Evolutionary conservation across 2,888 invertebrate genomes (phyloP).

Genomic region (Cerceris rybyensis): DNA sequence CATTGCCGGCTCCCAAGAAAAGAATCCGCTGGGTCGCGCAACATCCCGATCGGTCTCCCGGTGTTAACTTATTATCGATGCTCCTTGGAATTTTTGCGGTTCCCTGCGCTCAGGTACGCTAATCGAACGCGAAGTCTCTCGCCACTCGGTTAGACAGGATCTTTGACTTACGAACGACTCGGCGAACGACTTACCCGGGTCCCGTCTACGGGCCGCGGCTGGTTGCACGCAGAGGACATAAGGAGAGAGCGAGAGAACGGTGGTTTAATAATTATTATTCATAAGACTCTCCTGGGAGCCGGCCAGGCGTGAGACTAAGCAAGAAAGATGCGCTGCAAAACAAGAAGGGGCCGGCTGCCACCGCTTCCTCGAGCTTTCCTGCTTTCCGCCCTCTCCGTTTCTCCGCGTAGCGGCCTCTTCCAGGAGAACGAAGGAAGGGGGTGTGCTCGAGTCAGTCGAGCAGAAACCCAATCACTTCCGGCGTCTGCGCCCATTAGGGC

Average conservation of each 20-base stretch:
- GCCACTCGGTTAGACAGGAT: slow-evolving; percentile 21
- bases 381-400: slow-evolving; percentile 35
- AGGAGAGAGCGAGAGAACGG: slow-evolving; percentile 34
- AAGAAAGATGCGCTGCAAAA: slow-evolving; percentile 80
- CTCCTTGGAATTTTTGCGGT: slow-evolving; percentile 5
- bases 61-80: neutral
- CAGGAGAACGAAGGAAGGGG: slow-evolving; percentile 62
- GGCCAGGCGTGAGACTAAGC: slow-evolving; percentile 79
- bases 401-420: slow-evolving; percentile 52
- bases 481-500: slow-evolving; percentile 84
- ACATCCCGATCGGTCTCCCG: neutral
- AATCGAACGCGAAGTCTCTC: slow-evolving; percentile 46
- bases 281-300: slow-evolving; percentile 78
- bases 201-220: slow-evolving; percentile 17
- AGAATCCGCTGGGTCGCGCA: neutral
- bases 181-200: slow-evolving; percentile 22
- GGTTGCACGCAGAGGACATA: slow-evolving; percentile 16
- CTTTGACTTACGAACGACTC: slow-evolving; percentile 32
- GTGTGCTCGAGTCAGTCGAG: slow-evolving; percentile 81
- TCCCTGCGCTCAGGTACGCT: slow-evolving; percentile 5
- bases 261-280: slow-evolving; percentile 80
- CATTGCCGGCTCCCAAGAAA: neutral
- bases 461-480: slow-evolving; percentile 85
- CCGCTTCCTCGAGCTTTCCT: slow-evolving; percentile 53
- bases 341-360: slow-evolving; percentile 71